Evolutionary conservation across 2,113 vertebrate genomes (phyloP).

Genomic region (Podiceps cristatus): DNA sequence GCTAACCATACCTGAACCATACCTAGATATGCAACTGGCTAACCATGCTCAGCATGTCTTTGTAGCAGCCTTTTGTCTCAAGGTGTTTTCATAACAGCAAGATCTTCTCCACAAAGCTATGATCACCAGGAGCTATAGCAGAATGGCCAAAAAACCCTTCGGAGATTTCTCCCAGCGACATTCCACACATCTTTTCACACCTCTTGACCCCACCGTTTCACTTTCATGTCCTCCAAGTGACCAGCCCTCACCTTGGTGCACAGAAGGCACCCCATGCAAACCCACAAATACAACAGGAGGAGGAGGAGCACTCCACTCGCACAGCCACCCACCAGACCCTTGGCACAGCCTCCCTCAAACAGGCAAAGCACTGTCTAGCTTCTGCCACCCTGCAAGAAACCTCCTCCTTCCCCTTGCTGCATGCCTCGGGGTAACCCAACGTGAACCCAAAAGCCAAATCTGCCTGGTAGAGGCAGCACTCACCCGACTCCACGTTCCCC

Average conservation of each 20-base stretch:
- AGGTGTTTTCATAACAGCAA: background rate
- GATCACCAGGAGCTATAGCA: background rate
- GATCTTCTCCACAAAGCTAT: background rate
- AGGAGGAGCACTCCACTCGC: accelerated
- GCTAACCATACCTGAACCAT: background rate
- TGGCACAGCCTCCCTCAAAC: accelerated
- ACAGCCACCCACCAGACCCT: background rate
- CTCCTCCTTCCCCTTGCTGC: background rate
- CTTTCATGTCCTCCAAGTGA: accelerated
- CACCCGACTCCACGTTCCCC: constrained; percentile 92
- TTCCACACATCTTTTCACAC: background rate
- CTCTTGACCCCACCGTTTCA: background rate
- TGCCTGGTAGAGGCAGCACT: background rate
- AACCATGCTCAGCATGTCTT: background rate
- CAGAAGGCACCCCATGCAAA: accelerated
- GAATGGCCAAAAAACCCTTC: background rate
- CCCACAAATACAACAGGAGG: background rate
- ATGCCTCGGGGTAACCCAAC: accelerated
- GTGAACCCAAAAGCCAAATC: accelerated
- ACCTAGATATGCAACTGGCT: background rate
- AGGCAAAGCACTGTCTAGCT: background rate
- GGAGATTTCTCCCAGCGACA: background rate
- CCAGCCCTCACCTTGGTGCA: accelerated
- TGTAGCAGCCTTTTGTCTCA: background rate
- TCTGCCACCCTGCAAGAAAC: background rate